Base-by-base conservation (phyloP, 2,113 vertebrate genomes). In the Crypturellus undulatus region DNA sequence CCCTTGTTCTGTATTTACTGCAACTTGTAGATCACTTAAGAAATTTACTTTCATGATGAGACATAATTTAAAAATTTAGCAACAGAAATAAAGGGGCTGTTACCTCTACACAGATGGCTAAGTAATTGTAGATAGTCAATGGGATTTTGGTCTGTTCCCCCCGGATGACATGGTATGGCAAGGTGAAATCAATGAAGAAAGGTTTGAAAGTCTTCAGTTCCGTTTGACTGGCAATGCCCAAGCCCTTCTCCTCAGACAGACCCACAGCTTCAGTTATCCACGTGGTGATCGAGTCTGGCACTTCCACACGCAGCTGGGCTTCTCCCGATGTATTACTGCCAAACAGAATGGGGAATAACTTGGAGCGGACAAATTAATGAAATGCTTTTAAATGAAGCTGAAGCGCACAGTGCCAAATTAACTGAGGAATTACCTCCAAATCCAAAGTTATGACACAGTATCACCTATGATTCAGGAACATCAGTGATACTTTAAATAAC, bases 71-170 rank as follows among this genome's bases (percentile, higher is more conserved):
- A 20, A 3, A 19, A 22, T 22, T 17, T 12, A 32, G 1, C 6
- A 34, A 59, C 5, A 9, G 59, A 54, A 52, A 6, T 5, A 19
- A 21, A 34, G 45, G 19, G 15, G 54, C 24, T 6, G 69, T 97
- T 95, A 99, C 99, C 98, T 99, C 99, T 3, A 97, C 88, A 15
- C 98, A 99, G 76, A 97, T 59, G 2, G 98, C 77, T 81, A 99
- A 93, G 97, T 99, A 99, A 85, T 99, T 99, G 98, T 99, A 98
- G 93, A 99, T 97, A 0, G 98, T 99, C 52, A 99, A 95, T 0
- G 98, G 98, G 85, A 99, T 98, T 97, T 99, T 99, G 97, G 98
- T 98, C 96, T 99, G 99, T 62, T 99, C 99, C 32, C 99, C 98
- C 2, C 98, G 98, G 94, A 99, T 98, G 68, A 99, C 97, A 2